Percentiles rank a stretch among this genome's conserved stretches.
phyloP scores from a whole-genome alignment of 2,888 invertebrate genomes.

The Gryllus longicercus region DNA sequence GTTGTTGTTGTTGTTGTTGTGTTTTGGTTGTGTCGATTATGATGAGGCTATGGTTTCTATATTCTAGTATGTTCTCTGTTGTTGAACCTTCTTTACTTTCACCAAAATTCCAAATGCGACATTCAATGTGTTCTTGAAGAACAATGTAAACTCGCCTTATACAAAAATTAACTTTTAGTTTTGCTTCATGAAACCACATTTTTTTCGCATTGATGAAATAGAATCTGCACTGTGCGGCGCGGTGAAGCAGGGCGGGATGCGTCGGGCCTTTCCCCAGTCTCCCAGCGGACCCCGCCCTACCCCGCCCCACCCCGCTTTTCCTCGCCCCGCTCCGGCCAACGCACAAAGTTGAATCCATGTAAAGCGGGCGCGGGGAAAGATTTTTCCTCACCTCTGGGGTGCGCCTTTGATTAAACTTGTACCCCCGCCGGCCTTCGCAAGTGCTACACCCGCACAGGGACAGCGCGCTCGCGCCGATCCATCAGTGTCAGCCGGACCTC shows the following conservation, averaged over 20 bases:
- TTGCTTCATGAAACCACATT: too few relatives aligned
- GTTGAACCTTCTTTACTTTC: too few relatives aligned
- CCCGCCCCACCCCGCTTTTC: neutral
- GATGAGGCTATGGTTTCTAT: too few relatives aligned
- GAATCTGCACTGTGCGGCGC: neutral
- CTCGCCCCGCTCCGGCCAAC: neutral
- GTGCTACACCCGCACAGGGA: conserved; percentile 2
- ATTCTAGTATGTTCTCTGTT: too few relatives aligned
- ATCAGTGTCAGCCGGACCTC: neutral
- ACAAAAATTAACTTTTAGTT: too few relatives aligned
- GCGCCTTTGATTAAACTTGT: conserved; percentile 11
- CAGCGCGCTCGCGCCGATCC: neutral
- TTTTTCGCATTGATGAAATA: too few relatives aligned
- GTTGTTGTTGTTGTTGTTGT: too few relatives aligned
- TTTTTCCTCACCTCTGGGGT: neutral
- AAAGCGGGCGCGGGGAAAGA: neutral
- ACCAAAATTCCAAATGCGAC: too few relatives aligned
- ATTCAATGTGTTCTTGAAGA: too few relatives aligned
- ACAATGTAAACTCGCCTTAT: too few relatives aligned
- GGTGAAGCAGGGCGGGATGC: neutral
- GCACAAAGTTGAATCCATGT: neutral
- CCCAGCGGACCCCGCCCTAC: neutral
- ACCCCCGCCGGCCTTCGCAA: neutral
- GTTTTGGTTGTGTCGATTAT: too few relatives aligned
- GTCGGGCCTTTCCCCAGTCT: neutral